A percentile compares a stretch with the other conserved stretches of the same genome.
Conservation (phyloP, 1,140 invertebrate species). For the Drosophila nannoptera region DNA sequence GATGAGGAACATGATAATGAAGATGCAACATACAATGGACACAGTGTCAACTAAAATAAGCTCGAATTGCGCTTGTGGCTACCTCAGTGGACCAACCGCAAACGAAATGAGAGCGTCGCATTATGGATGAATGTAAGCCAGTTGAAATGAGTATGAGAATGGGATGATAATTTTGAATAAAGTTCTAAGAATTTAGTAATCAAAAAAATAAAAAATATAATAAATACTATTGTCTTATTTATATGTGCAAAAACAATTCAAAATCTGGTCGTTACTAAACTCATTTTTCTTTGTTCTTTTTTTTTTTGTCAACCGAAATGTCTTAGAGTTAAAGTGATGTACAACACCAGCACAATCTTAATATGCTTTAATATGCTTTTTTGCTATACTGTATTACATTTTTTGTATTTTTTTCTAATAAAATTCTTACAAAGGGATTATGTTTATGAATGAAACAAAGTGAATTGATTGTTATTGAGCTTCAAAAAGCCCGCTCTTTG, state of each 20-base stretch:
- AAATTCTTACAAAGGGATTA: no score
- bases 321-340: no score
- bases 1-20: slow-evolving; percentile 9
- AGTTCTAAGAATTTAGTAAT: slow-evolving; percentile 79
- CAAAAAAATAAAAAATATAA: slow-evolving; percentile 55
- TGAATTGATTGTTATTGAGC: background rate
- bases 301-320: no score
- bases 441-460: no score
- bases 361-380: no score
- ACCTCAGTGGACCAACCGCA: background rate
- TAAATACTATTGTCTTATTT: background rate
- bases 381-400: no score
- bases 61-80: slow-evolving; percentile 20
- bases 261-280: background rate
- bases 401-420: no score
- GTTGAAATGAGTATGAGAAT: slow-evolving; percentile 43
- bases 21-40: slow-evolving; percentile 21
- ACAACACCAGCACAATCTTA: no score
- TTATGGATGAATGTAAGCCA: slow-evolving; percentile 31
- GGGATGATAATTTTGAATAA: slow-evolving; percentile 75
- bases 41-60: slow-evolving; percentile 33
- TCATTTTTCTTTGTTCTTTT: background rate
- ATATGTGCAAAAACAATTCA: background rate
- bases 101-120: slow-evolving; percentile 6
- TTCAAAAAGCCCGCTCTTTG: background rate